These are phyloP conservation scores for Lacanobia oleracea DNA, from an alignment of 2,888 invertebrate genomes.

Conservation along the genomic window DNA sequence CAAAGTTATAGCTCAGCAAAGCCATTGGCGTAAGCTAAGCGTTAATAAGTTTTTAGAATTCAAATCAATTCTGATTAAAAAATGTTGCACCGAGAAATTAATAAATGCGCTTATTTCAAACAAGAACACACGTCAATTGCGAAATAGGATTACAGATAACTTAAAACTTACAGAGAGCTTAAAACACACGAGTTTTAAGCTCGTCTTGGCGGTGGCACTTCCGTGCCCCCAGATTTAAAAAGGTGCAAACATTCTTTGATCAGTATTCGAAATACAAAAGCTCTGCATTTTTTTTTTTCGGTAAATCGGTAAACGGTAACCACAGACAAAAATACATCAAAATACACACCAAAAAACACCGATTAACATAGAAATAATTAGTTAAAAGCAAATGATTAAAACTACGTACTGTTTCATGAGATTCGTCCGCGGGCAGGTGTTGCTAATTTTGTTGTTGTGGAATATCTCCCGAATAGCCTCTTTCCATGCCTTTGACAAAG, in stretches of 20 bases:
- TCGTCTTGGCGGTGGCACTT: no score
- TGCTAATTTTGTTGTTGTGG: constrained; percentile 98
- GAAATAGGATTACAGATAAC: no score
- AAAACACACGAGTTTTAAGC: no score
- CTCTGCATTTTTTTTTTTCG: no score
- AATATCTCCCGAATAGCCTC: constrained; percentile 96
- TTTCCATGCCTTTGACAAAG: constrained; percentile 96
- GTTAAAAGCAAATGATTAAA: constrained; percentile 49
- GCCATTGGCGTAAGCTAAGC: constrained; percentile 1
- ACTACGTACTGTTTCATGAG: constrained; percentile 99
- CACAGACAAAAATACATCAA: constrained; percentile 15
- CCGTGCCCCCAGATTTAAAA: background rate
- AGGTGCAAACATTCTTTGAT: background rate
- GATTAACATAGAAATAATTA: constrained; percentile 23
- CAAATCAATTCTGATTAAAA: constrained; percentile 22
- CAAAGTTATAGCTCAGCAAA: background rate
- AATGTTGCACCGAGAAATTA: background rate
- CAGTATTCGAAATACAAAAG: no score
- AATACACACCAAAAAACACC: constrained; percentile 18
- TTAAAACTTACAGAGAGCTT: no score
- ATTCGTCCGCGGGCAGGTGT: constrained; percentile 98
- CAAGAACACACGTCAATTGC: background rate
- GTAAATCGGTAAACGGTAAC: no score
- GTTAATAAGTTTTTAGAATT: background rate
- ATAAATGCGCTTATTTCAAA: background rate